Conservation (phyloP, 2,113 vertebrate species). For the Furnarius figulus region DNA sequence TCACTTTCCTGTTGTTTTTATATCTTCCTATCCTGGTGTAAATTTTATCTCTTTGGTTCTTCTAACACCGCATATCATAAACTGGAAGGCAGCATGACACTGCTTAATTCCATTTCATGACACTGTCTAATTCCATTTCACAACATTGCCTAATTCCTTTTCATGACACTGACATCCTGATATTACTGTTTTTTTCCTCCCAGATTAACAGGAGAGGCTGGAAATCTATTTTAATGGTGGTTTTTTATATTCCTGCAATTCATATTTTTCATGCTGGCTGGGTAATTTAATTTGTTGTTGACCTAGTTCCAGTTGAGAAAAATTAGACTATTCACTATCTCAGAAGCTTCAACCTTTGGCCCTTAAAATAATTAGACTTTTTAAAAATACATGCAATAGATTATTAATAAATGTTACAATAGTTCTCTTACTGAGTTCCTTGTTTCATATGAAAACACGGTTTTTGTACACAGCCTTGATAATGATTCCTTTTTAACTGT, state of each 20-base stretch:
- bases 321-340: background rate
- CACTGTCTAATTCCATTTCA: background rate
- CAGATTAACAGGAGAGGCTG: background rate
- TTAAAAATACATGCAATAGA: background rate
- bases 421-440: background rate
- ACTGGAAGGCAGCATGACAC: background rate
- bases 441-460: background rate
- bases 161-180: background rate
- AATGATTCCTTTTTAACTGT: background rate
- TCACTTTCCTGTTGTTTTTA: background rate
- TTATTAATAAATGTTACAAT: background rate
- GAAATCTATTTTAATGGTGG: background rate
- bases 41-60: background rate
- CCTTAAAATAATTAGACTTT: background rate
- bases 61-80: background rate
- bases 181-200: background rate
- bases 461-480: background rate
- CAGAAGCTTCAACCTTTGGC: background rate
- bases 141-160: background rate
- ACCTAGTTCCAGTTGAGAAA: constrained; percentile 3
- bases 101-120: background rate
- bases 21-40: background rate
- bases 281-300: background rate
- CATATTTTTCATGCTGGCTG: background rate
- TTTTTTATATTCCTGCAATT: constrained; percentile 2